These are phyloP conservation scores for Anhinga anhinga DNA, from an alignment of 2,113 vertebrate species.

Conservation along the genomic window DNA sequence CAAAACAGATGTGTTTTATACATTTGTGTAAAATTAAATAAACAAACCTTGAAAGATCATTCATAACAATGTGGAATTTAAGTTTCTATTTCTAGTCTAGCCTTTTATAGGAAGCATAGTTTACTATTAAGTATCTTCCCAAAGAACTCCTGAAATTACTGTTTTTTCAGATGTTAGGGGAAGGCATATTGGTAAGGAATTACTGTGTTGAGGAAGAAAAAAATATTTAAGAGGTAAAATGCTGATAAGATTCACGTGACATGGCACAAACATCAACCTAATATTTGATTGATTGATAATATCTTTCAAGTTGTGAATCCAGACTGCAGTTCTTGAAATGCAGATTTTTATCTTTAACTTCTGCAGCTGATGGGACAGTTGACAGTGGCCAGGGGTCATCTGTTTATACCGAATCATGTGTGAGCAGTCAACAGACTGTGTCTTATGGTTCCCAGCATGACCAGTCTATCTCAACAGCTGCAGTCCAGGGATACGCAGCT, in stretches of 20 bases:
- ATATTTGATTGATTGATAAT: not conserved
- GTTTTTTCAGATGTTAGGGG: not conserved
- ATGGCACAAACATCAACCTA: not conserved
- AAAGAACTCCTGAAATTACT: not conserved
- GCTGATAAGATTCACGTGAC: not conserved
- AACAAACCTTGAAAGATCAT: not conserved
- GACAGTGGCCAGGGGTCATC: slow-evolving; percentile 95
- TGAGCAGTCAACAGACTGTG: slow-evolving; percentile 84
- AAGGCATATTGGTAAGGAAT: not conserved
- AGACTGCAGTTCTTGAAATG: not conserved
- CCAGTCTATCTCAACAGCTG: slow-evolving; percentile 68
- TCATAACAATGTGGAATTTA: not conserved
- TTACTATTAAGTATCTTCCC: not conserved
- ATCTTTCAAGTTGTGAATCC: not conserved
- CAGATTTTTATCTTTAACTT: not conserved
- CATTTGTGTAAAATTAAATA: not conserved
- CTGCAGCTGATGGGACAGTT: slow-evolving; percentile 82
- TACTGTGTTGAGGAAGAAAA: not conserved
- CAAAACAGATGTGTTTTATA: not conserved
- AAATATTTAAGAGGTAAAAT: not conserved
- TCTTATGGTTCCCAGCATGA: slow-evolving; percentile 86
- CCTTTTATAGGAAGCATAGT: not conserved
- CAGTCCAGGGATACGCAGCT: slow-evolving; percentile 72
- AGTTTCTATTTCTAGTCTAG: not conserved
- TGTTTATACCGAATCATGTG: slow-evolving; percentile 85